Conservation (phyloP, 2,888 invertebrate genomes). For the Ennomos erosarius region DNA sequence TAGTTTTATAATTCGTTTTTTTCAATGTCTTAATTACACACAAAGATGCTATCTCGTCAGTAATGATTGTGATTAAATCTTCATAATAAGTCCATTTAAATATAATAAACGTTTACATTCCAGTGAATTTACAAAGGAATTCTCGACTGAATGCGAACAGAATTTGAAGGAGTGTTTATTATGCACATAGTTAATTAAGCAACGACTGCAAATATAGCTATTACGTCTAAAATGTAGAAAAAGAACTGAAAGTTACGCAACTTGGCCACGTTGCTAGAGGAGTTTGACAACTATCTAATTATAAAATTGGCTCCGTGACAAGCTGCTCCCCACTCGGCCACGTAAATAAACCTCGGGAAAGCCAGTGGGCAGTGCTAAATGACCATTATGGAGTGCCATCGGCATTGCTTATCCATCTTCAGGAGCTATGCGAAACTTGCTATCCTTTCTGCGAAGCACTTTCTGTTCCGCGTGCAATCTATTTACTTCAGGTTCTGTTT, state of each 20-base stretch:
- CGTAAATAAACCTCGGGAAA: conserved; percentile 61
- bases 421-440: conserved; percentile 24
- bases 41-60: conserved; percentile 14
- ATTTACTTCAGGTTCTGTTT: conserved; percentile 10
- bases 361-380: conserved; percentile 57
- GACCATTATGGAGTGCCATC: conserved; percentile 39
- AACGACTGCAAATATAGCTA: conserved; percentile 18
- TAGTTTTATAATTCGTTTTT: conserved; percentile 7
- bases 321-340: conserved; percentile 55
- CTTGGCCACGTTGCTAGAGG: conserved; percentile 45
- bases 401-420: conserved; percentile 31
- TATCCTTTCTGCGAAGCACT: conserved; percentile 16
- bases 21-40: conserved; percentile 8
- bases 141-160: conserved; percentile 16
- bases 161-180: conserved; percentile 24
- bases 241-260: conserved; percentile 53
- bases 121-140: neutral
- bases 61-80: conserved; percentile 12
- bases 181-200: conserved; percentile 31
- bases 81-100: conserved; percentile 12
- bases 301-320: conserved; percentile 74
- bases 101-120: conserved; percentile 5
- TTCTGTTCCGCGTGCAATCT: conserved; percentile 18
- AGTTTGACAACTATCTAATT: conserved; percentile 74
- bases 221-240: conserved; percentile 35